Conservation (phyloP, 2,113 vertebrate species). For the Hippocampus barbouri region DNA sequence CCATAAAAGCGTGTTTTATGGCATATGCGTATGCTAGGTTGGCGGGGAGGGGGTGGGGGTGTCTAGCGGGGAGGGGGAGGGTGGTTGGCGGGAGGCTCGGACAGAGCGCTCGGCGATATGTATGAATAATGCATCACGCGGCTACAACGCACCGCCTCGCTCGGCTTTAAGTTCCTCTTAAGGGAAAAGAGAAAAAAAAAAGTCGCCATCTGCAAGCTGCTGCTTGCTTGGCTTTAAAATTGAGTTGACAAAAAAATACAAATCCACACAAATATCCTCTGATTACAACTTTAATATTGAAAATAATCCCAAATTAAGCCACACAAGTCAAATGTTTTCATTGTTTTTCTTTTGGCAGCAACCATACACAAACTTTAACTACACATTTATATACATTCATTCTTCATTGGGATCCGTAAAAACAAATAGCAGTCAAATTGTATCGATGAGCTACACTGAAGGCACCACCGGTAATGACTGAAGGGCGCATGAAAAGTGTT, state of each 20-base stretch:
- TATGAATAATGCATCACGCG: slow-evolving; percentile 76
- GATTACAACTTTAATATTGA: too few species aligned
- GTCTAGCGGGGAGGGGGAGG: slow-evolving; percentile 65
- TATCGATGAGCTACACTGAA: neutral
- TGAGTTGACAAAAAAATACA: neutral
- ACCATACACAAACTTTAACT: neutral
- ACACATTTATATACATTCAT: slow-evolving; percentile 42
- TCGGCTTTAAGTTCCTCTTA: slow-evolving; percentile 69
- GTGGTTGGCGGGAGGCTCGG: slow-evolving; percentile 66
- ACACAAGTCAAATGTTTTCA: neutral
- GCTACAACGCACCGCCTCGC: slow-evolving; percentile 64
- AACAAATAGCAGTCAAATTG: slow-evolving; percentile 1
- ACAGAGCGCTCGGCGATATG: slow-evolving; percentile 42
- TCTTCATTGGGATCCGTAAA: slow-evolving; percentile 39
- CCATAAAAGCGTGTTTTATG: neutral
- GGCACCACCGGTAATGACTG: neutral
- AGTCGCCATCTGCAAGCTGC: slow-evolving; percentile 44
- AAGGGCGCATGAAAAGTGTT: neutral
- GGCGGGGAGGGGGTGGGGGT: slow-evolving; percentile 55
- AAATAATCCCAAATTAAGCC: neutral
- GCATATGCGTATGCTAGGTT: neutral
- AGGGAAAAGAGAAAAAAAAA: slow-evolving; percentile 15
- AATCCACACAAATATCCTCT: neutral
- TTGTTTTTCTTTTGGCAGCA: neutral
- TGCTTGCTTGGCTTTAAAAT: slow-evolving; percentile 12